Evolutionary conservation across 1,140 invertebrate species (phyloP).

Genomic region (Tetraneura akinire): DNA sequence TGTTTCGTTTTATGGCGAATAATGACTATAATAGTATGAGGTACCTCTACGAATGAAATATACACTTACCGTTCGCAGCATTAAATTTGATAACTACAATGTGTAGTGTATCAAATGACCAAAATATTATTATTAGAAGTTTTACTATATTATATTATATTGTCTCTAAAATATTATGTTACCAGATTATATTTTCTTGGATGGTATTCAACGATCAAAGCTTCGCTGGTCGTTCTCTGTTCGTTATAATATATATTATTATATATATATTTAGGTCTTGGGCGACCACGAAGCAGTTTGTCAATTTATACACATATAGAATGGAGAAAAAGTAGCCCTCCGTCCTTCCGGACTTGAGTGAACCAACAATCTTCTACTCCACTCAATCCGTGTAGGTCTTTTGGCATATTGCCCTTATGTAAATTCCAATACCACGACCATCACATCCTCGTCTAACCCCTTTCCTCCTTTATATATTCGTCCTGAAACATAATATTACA

Average conservation of each 20-base stretch:
- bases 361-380: neutral
- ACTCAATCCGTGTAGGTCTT: neutral
- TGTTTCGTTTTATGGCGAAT: too few species aligned
- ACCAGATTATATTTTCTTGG: too few species aligned
- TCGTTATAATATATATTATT: too few species aligned
- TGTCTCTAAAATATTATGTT: neutral
- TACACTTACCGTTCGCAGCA: too few species aligned
- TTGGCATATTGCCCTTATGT: slow-evolving; percentile 35
- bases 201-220: slow-evolving; percentile 6
- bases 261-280: neutral
- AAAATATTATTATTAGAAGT: neutral
- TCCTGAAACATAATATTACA: slow-evolving; percentile 37
- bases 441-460: slow-evolving; percentile 4
- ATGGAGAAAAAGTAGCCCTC: neutral
- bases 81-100: too few species aligned
- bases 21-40: too few species aligned
- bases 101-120: neutral
- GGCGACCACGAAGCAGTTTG: slow-evolving; percentile 8
- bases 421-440: slow-evolving; percentile 15
- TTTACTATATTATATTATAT: neutral
- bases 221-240: neutral
- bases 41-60: too few species aligned
- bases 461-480: neutral
- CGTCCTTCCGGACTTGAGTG: neutral
- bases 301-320: neutral